phyloP scores from a whole-genome alignment of 2,797 vertebrate genomes.

The Megalops cyprinoides region DNA sequence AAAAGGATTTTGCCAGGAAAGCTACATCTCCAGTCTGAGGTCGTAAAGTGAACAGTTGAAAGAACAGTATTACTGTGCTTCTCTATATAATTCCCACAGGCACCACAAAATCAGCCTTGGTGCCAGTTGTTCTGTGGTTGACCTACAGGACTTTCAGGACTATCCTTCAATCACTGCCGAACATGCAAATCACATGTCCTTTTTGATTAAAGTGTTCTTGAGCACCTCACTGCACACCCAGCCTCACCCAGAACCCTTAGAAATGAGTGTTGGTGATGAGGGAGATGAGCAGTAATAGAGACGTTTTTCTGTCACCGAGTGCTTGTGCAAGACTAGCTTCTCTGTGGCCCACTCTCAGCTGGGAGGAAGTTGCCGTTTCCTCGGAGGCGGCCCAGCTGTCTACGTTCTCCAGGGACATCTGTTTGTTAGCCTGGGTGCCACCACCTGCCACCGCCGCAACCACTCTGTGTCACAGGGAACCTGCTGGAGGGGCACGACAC shows the following conservation, averaged over 20 bases:
- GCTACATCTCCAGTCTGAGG: neutral
- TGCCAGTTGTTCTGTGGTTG: neutral
- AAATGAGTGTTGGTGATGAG: conserved; percentile 28
- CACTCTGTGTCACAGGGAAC: neutral
- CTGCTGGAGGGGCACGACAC: neutral
- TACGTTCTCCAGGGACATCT: conserved; percentile 2
- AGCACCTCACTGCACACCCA: neutral
- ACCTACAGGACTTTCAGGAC: neutral
- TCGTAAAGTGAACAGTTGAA: neutral
- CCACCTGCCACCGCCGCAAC: conserved; percentile 12
- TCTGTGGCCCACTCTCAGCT: neutral
- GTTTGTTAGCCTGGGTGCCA: neutral
- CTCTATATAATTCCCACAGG: neutral
- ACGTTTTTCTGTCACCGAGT: conserved; percentile 18
- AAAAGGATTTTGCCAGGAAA: neutral
- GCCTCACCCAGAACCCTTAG: neutral
- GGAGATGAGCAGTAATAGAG: neutral
- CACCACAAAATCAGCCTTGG: neutral
- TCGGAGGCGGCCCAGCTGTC: conserved; percentile 2
- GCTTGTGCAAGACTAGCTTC: neutral
- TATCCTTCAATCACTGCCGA: neutral
- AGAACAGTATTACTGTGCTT: neutral
- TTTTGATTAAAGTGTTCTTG: neutral
- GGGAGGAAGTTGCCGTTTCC: neutral
- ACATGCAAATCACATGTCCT: neutral